These are phyloP conservation scores for Tapirus terrestris DNA, from an alignment of 2,113 vertebrate species.

Conservation along the genomic window DNA sequence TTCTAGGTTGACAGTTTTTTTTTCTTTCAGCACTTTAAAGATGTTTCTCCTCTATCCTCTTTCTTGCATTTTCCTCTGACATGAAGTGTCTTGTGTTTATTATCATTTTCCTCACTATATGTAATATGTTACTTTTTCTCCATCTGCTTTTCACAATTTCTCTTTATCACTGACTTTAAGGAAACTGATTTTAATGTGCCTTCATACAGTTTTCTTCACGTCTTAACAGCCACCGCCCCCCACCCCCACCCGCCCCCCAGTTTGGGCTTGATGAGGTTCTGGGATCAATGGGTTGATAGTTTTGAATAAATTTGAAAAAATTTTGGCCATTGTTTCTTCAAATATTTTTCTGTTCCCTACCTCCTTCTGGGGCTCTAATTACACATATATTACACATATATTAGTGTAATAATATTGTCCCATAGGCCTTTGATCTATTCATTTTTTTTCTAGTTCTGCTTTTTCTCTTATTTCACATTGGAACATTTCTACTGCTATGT, in stretches of 20 bases:
- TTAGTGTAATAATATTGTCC: not conserved
- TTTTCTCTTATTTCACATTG: not conserved
- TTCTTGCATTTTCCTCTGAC: not conserved
- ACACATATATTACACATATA: not conserved
- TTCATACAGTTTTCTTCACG: not conserved
- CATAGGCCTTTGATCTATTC: not conserved
- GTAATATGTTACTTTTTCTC: not conserved
- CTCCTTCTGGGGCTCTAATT: not conserved
- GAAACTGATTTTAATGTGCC: not conserved
- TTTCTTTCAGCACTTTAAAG: not conserved
- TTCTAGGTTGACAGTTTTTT: not conserved
- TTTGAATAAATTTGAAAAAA: not conserved
- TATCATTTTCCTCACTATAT: not conserved
- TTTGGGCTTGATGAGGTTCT: not conserved
- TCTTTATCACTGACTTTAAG: not conserved
- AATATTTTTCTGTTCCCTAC: not conserved
- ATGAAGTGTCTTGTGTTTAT: not conserved
- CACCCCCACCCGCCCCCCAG: fast-evolving
- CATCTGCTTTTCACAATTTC: not conserved
- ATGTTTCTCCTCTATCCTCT: not conserved
- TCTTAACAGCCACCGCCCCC: not conserved
- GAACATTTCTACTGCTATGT: not conserved
- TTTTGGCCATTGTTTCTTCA: not conserved
- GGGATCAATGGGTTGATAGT: not conserved
- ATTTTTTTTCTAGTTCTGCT: not conserved